Conservation (phyloP, 2,797 vertebrate species). For the Neosilurus hyrtlii region DNA sequence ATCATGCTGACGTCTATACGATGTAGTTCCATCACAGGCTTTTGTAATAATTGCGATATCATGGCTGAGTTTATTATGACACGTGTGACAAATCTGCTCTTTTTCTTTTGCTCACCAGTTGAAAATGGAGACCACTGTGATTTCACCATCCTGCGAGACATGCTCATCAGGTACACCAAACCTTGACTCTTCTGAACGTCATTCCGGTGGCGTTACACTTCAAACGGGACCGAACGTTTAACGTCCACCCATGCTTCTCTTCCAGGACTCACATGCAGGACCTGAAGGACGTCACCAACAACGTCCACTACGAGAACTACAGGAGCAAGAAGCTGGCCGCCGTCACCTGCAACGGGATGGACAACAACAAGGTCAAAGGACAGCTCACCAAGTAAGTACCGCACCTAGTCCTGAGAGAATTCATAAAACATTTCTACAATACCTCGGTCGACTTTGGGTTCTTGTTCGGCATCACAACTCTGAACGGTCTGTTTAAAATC, state of each 20-base stretch:
- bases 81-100: not conserved
- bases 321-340: conserved; percentile 97
- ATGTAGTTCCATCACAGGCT: not conserved
- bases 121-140: conserved; percentile 98
- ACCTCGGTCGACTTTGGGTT: too few species aligned
- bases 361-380: conserved; percentile 95
- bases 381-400: conserved; percentile 88
- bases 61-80: not conserved
- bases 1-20: not conserved
- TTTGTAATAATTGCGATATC: too few species aligned
- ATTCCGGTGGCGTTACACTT: too few species aligned
- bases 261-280: conserved; percentile 98
- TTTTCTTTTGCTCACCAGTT: conserved; percentile 69
- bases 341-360: conserved; percentile 96
- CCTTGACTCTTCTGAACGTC: not conserved
- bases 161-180: conserved; percentile 91
- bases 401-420: too few species aligned
- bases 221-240: not conserved
- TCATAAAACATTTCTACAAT: too few species aligned
- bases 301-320: conserved; percentile 99
- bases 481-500: too few species aligned
- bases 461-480: too few species aligned
- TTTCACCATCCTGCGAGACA: conserved; percentile 97
- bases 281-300: conserved; percentile 97
- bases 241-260: not conserved